phyloP scores from a whole-genome alignment of 2,797 vertebrate species.

The Psittacula echo region DNA sequence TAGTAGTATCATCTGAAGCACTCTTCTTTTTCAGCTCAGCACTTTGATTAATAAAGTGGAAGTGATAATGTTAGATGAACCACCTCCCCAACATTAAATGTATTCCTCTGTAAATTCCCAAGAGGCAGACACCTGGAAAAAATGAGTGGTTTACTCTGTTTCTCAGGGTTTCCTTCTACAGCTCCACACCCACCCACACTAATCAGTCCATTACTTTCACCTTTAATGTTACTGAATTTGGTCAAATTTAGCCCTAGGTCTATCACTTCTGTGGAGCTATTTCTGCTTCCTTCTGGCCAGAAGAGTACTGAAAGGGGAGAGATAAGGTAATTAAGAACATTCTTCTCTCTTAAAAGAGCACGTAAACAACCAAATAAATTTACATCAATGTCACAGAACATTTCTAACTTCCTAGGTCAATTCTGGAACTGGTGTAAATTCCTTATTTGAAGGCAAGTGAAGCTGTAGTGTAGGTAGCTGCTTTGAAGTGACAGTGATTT shows the following conservation, averaged over 20 bases:
- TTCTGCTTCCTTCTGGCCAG: neutral
- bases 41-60: neutral
- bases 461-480: neutral
- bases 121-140: neutral
- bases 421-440: neutral
- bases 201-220: neutral
- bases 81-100: neutral
- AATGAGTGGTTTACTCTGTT: neutral
- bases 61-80: neutral
- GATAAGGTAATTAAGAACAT: neutral
- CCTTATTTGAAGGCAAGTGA: neutral
- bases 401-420: neutral
- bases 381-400: neutral
- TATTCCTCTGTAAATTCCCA: neutral
- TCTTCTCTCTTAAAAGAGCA: neutral
- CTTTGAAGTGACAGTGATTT: neutral
- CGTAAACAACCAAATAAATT: neutral
- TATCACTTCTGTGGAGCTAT: neutral
- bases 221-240: neutral
- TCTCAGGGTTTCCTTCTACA: neutral
- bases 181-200: neutral
- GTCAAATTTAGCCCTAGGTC: neutral
- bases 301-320: neutral
- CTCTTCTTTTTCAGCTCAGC: neutral
- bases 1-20: neutral